Evolutionary conservation across 2,113 vertebrate species (phyloP).

Genomic region (Anolis carolinensis): DNA sequence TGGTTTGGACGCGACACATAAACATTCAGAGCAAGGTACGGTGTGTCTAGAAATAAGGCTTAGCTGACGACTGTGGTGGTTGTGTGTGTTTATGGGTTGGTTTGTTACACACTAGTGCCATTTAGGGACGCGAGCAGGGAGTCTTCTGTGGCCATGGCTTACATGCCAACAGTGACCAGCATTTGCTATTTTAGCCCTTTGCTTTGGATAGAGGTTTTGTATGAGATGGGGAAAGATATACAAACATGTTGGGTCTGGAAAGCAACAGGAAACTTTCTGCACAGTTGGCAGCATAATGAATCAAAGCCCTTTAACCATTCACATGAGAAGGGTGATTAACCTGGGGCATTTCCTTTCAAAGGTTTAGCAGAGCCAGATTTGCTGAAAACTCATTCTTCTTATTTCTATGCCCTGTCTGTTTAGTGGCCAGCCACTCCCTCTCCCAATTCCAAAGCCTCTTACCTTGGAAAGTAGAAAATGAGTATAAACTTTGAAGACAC

Average conservation of each 20-base stretch:
- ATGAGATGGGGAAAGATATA: slow-evolving; percentile 39
- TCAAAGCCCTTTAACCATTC: slow-evolving; percentile 14
- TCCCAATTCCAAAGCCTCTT: slow-evolving; percentile 7
- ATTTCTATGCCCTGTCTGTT: background rate
- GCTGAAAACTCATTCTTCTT: background rate
- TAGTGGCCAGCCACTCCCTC: accelerated
- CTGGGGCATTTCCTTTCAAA: slow-evolving; percentile 12
- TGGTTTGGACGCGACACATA: background rate
- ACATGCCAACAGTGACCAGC: slow-evolving; percentile 23
- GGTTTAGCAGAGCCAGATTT: background rate
- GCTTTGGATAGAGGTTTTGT: slow-evolving; percentile 49
- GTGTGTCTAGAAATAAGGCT: background rate
- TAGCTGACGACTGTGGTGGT: background rate
- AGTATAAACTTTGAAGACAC: background rate
- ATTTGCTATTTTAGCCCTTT: slow-evolving; percentile 47
- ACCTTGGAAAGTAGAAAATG: slow-evolving; percentile 26
- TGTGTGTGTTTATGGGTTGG: slow-evolving; percentile 1
- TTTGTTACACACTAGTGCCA: slow-evolving; percentile 5
- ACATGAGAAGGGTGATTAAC: slow-evolving; percentile 27
- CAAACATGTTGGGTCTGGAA: slow-evolving; percentile 28
- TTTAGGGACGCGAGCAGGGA: slow-evolving; percentile 34
- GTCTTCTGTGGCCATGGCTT: slow-evolving; percentile 9
- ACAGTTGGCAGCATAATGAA: slow-evolving; percentile 7
- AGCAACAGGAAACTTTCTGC: slow-evolving; percentile 18
- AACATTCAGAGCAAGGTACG: background rate